Conservation (phyloP, 2,797 vertebrate species). For the Hippocampus kuda region DNA sequence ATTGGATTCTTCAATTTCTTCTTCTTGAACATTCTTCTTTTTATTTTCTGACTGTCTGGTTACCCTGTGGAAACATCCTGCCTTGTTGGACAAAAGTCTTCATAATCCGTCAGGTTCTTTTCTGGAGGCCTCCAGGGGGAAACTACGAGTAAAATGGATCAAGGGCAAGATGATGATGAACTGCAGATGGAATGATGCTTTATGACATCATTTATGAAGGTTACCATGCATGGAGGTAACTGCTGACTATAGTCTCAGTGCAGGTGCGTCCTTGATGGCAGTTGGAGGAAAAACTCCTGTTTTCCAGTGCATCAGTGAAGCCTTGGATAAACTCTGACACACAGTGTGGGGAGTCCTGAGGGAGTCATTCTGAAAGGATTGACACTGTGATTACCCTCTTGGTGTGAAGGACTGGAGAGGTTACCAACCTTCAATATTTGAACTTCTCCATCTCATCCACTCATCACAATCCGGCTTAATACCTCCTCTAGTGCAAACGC, state of each 20-base stretch:
- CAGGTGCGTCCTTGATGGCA: slow-evolving; percentile 40
- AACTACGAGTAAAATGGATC: neutral
- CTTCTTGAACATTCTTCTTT: neutral
- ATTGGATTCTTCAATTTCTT: neutral
- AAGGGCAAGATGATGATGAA: neutral
- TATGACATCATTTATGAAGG: neutral
- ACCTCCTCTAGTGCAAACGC: slow-evolving; percentile 41
- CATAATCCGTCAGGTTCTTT: neutral
- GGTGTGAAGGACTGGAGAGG: slow-evolving; percentile 60
- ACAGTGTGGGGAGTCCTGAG: slow-evolving; percentile 42
- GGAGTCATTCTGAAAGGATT: slow-evolving; percentile 63
- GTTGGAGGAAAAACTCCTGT: slow-evolving; percentile 45
- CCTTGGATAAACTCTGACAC: slow-evolving; percentile 54
- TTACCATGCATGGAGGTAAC: slow-evolving; percentile 22
- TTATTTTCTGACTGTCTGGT: neutral
- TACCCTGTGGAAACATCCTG: too few relatives aligned
- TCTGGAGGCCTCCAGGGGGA: neutral
- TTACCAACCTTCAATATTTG: slow-evolving; percentile 71
- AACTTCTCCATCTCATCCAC: slow-evolving; percentile 55
- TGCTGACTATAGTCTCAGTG: slow-evolving; percentile 26
- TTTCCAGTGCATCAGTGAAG: slow-evolving; percentile 43
- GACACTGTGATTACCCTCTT: slow-evolving; percentile 65
- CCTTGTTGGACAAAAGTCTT: neutral
- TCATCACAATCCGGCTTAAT: slow-evolving; percentile 43
- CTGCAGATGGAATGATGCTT: neutral